Evolutionary conservation across 2,113 vertebrate genomes (phyloP).

Genomic region (Ptilonorhynchus violaceus): DNA sequence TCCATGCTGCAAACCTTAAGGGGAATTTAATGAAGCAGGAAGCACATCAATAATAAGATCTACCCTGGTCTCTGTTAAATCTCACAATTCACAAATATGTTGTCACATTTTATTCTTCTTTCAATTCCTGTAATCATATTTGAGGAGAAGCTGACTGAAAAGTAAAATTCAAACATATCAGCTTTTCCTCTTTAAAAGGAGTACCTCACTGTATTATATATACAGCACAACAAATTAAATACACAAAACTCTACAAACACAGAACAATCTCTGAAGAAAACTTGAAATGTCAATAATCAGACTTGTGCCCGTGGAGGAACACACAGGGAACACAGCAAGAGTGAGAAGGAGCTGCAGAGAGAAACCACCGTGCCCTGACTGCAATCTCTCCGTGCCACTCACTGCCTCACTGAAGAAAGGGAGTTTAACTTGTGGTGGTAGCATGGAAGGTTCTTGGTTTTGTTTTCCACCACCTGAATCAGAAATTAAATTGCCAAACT

Average conservation of each 20-base stretch:
- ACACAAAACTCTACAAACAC: background rate
- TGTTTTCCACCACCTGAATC: background rate
- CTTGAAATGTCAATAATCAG: background rate
- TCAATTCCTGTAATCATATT: slow-evolving; percentile 50
- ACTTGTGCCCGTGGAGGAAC: background rate
- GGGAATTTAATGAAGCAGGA: slow-evolving; percentile 83
- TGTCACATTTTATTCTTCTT: slow-evolving; percentile 68
- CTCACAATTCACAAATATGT: slow-evolving; percentile 73
- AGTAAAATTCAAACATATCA: slow-evolving; percentile 1
- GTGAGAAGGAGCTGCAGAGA: background rate
- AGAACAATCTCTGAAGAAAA: background rate
- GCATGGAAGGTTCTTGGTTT: background rate
- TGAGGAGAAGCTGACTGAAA: slow-evolving; percentile 17
- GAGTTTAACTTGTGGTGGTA: background rate
- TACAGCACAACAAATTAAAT: background rate
- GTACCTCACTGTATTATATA: background rate
- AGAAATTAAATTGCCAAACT: background rate
- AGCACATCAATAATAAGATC: slow-evolving; percentile 83
- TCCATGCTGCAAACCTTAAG: slow-evolving; percentile 79
- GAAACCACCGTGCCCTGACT: background rate
- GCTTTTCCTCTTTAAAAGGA: background rate
- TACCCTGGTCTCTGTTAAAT: slow-evolving; percentile 75
- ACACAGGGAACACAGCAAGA: accelerated
- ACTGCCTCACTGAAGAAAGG: background rate
- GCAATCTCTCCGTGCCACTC: background rate